Conservation (phyloP, 92 coral and sea anemone genomes). For the Epizoanthus rinbou region DNA sequence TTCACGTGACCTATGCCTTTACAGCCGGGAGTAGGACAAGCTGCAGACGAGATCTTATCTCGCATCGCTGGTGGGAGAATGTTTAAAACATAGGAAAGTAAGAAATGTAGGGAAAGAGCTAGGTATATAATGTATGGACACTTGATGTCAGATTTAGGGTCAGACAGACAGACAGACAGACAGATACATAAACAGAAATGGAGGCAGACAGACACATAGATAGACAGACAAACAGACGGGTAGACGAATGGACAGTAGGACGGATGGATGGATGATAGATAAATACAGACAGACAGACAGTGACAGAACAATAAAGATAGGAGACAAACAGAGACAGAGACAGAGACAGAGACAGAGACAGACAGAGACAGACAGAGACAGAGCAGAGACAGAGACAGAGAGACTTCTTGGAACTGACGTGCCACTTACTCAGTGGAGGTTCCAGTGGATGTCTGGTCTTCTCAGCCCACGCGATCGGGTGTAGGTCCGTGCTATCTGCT, state of each 20-base stretch:
- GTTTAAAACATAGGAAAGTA: neutral
- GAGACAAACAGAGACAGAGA: neutral
- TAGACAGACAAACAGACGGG: neutral
- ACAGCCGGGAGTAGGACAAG: conserved; percentile 99
- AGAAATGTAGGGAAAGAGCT: too few relatives aligned
- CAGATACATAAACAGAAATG: neutral
- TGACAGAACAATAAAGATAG: too few relatives aligned
- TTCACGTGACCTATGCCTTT: conserved; percentile 99
- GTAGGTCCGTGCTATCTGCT: conserved; percentile 70
- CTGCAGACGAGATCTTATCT: conserved; percentile 94
- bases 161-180: too few relatives aligned
- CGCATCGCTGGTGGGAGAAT: conserved; percentile 66
- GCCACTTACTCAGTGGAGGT: conserved; percentile 76
- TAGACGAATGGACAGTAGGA: neutral
- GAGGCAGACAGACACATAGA: neutral
- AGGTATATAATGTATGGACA: too few relatives aligned
- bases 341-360: neutral
- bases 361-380: neutral
- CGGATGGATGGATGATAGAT: too few relatives aligned
- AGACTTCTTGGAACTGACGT: neutral
- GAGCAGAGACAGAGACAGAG: neutral
- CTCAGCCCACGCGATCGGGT: conserved; percentile 86
- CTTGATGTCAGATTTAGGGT: too few relatives aligned
- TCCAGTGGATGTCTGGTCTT: conserved; percentile 77
- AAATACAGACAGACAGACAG: neutral